A percentile compares a stretch with the other conserved stretches of the same genome.
These are phyloP conservation scores for Panulirus ornatus DNA, from an alignment of 1,140 invertebrate genomes.

Conservation along the genomic window DNA sequence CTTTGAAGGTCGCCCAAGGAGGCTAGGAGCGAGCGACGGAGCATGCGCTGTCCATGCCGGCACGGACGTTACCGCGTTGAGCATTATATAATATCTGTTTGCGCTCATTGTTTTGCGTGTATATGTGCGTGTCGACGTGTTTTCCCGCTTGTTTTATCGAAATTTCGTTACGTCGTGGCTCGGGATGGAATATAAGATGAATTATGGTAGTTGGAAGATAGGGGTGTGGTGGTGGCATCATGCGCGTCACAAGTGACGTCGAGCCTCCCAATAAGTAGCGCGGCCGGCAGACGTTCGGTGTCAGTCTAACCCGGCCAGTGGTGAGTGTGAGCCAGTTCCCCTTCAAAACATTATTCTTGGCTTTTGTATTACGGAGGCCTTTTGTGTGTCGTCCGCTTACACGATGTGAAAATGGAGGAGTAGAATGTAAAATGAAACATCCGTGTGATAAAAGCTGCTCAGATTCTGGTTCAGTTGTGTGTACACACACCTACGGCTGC, in stretches of 20 bases:
- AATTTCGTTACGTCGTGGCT: not conserved
- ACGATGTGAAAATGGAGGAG: no score
- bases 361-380: no score
- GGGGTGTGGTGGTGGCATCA: not conserved
- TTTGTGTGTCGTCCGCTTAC: no score
- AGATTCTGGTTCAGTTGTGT: no score
- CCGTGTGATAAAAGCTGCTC: no score
- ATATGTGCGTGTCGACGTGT: not conserved
- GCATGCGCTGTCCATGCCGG: slow-evolving; percentile 31
- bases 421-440: no score
- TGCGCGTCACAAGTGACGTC: slow-evolving; percentile 25
- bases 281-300: not conserved
- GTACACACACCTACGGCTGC: no score
- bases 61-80: no score
- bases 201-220: not conserved
- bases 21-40: not conserved
- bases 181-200: not conserved
- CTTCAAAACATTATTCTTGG: no score
- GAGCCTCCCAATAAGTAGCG: slow-evolving; percentile 3
- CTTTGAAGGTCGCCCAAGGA: slow-evolving; percentile 56
- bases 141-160: not conserved
- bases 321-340: no score
- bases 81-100: no score
- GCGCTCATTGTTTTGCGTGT: no score
- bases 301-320: slow-evolving; percentile 65